Evolutionary conservation across 2,113 vertebrate genomes (phyloP).

Genomic region (Passerina amoena): DNA sequence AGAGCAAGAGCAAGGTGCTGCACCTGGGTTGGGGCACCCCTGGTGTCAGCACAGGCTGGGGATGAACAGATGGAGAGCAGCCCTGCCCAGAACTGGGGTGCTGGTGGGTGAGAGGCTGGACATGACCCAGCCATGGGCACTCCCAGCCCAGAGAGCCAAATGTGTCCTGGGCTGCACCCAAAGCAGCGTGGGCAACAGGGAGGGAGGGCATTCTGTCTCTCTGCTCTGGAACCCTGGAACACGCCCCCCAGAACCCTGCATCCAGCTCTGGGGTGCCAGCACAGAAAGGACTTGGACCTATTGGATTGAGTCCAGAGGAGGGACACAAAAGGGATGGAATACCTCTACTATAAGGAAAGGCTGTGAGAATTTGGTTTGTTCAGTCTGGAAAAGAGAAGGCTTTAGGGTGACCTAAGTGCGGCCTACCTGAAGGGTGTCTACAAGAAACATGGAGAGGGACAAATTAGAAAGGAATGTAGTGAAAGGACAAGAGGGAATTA

Average conservation of each 20-base stretch:
- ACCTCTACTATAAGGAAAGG: not conserved
- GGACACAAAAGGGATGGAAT: not conserved
- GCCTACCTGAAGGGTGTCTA: not conserved
- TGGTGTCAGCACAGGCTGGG: rapidly evolving
- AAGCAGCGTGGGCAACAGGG: rapidly evolving
- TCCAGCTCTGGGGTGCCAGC: not conserved
- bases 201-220: not conserved
- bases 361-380: not conserved
- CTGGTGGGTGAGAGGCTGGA: not conserved
- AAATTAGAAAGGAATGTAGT: not conserved
- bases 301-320: rapidly evolving
- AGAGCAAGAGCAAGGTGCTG: not conserved
- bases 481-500: not conserved
- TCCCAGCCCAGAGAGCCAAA: not conserved
- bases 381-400: not conserved
- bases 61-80: not conserved
- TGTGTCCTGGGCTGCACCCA: not conserved
- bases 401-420: not conserved
- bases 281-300: not conserved
- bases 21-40: not conserved
- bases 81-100: rapidly evolving
- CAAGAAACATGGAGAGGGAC: not conserved
- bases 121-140: not conserved
- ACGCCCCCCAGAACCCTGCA: rapidly evolving
- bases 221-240: not conserved